Conservation (phyloP, 2,797 vertebrate species). For the Enteromius argenteus region DNA sequence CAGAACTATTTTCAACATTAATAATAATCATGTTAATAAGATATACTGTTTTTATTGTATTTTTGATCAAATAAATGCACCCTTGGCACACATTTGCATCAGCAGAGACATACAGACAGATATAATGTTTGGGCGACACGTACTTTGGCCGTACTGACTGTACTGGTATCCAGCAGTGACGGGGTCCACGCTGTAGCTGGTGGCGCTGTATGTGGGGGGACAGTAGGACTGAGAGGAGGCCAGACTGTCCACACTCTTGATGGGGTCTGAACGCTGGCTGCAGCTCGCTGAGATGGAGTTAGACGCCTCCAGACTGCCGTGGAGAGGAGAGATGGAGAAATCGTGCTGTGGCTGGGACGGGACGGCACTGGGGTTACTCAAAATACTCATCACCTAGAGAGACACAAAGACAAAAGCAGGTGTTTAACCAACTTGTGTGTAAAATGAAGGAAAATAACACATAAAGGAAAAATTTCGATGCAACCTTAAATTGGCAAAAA, state of each 20-base stretch:
- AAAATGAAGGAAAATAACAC: background rate
- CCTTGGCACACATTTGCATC: background rate
- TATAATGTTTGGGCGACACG: slow-evolving; percentile 69
- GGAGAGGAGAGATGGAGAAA: slow-evolving; percentile 97
- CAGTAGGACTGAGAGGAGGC: slow-evolving; percentile 96
- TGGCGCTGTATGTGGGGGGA: slow-evolving; percentile 95
- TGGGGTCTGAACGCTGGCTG: slow-evolving; percentile 94
- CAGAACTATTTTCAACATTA: background rate
- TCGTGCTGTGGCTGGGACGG: slow-evolving; percentile 92
- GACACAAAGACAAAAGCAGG: slow-evolving; percentile 28
- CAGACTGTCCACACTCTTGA: slow-evolving; percentile 95
- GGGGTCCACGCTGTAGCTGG: slow-evolving; percentile 97
- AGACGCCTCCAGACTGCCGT: slow-evolving; percentile 90
- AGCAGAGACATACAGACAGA: background rate
- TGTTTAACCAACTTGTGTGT: background rate
- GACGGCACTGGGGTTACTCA: slow-evolving; percentile 91
- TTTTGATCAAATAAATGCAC: too few species aligned
- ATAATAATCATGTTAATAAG: background rate
- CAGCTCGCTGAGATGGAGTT: slow-evolving; percentile 96
- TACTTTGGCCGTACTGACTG: slow-evolving; percentile 95
- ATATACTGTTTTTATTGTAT: too few species aligned
- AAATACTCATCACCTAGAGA: slow-evolving; percentile 94
- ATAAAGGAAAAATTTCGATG: too few species aligned
- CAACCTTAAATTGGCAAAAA: background rate
- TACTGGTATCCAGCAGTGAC: slow-evolving; percentile 96